These are phyloP conservation scores for Melipona bicolor DNA, from an alignment of 2,888 invertebrate genomes.

Conservation along the genomic window DNA sequence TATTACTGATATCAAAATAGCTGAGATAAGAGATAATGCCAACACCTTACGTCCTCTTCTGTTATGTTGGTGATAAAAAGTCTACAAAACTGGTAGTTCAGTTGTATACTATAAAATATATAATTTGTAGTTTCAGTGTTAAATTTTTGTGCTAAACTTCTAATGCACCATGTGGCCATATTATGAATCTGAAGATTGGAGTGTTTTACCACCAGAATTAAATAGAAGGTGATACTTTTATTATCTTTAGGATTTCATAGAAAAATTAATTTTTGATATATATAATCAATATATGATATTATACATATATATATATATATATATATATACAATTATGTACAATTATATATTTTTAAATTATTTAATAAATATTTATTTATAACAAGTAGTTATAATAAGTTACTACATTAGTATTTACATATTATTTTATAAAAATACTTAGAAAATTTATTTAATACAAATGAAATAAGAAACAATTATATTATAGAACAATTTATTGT, in stretches of 20 bases:
- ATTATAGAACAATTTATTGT: not conserved
- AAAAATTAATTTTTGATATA: constrained; percentile 1
- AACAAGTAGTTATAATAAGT: not conserved
- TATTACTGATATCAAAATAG: constrained; percentile 74
- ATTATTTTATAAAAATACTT: constrained; percentile 12
- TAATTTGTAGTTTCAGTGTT: constrained; percentile 49
- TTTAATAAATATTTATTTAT: not conserved
- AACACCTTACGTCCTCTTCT: constrained; percentile 70
- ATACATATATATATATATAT: not conserved
- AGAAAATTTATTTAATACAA: constrained; percentile 1
- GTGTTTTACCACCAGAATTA: constrained; percentile 93
- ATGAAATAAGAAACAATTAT: not conserved
- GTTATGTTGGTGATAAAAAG: constrained; percentile 76
- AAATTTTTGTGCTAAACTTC: constrained; percentile 47
- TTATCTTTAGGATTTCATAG: not conserved
- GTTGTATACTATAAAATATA: constrained; percentile 63
- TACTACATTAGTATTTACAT: not conserved
- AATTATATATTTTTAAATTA: not conserved
- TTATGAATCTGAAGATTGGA: constrained; percentile 92
- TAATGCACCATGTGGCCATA: constrained; percentile 85
- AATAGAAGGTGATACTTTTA: constrained; percentile 89
- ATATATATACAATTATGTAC: not conserved
- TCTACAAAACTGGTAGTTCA: constrained; percentile 56
- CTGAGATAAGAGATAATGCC: constrained; percentile 82
- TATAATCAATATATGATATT: not conserved